Evolutionary conservation across 2,113 vertebrate genomes (phyloP), one percentile per base, ranked within the genome.

Genomic region (Archilochus colubris): DNA sequence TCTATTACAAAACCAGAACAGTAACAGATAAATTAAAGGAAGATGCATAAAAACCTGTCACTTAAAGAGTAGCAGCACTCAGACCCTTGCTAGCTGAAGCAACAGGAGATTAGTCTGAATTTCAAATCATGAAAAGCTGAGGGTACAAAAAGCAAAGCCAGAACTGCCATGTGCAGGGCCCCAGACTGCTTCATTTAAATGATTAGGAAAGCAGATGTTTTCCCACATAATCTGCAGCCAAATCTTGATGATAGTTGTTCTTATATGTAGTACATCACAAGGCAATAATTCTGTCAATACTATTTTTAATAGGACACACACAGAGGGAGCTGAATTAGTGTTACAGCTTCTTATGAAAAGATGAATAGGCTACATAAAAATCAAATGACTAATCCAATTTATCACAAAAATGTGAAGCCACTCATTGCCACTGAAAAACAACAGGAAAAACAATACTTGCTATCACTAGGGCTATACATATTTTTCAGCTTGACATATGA

Each of bases 391-490:
- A 62, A 43, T 9, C 58, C 30, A 57, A 2, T 36, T 86, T 59
- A 77, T 62, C 36, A 70, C 31, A 38, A 83, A 69, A 83, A 69
- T 8, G 48, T 30, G n/a, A 25, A 92, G 31, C 25, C 15, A 33
- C 16, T 68, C 4, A 46, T 20, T 1, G 33, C 36, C 44, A 61
- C 23, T 72, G 43, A 82, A 70, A 75, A 67, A 43, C 6, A 54
- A 50, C 0, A 16, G 6, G n/a, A 21, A 55, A 81, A 62, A 4
- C 14, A 87, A 40, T 0, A 4, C 12, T 62, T 13, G 15, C 1
- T 54, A 62, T 48, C 33, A 62, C 12, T 24, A 33, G 13, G 25
- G 30, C 24, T 67, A 31, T 20, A 46, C 7, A 16, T 69, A 54
- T 18, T 62, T 85, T 88, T 76, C 54, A 61, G 15, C 73, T 46